Conservation (phyloP, 2,888 invertebrate species). For the Cephonodes hylas region DNA sequence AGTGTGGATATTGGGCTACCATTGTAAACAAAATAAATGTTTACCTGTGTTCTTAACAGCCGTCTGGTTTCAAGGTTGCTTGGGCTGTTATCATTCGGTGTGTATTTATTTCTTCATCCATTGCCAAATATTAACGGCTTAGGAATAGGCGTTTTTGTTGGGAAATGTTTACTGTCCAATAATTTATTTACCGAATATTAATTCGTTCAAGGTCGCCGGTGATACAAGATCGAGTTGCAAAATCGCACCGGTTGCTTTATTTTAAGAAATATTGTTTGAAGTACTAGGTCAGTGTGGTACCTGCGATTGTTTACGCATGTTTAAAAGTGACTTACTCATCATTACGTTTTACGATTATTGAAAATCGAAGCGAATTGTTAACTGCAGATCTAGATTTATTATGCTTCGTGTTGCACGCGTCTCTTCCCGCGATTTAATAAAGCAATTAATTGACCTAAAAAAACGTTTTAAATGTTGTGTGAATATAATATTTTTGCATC, state of each 20-base stretch:
- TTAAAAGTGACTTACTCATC: background rate
- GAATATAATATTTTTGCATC: too few relatives aligned
- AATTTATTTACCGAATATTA: background rate
- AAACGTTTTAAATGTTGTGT: too few relatives aligned
- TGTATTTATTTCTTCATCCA: background rate
- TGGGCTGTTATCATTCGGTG: background rate
- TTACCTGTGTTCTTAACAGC: background rate
- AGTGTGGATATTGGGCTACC: background rate
- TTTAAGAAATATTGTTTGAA: background rate
- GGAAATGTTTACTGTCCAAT: background rate
- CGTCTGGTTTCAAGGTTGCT: background rate
- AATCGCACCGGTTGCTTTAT: background rate
- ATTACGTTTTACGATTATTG: background rate
- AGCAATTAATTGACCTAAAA: too few relatives aligned
- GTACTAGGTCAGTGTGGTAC: conserved; percentile 7
- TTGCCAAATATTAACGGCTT: background rate
- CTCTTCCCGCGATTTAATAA: background rate
- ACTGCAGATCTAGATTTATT: background rate
- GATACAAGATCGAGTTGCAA: background rate
- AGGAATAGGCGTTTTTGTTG: background rate
- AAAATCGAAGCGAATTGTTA: background rate
- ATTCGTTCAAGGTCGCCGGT: conserved; percentile 6
- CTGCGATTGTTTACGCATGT: background rate
- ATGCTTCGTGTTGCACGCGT: background rate
- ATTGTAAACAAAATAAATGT: background rate